Conservation (phyloP, 2,113 vertebrate species). For the Tinamus guttatus region DNA sequence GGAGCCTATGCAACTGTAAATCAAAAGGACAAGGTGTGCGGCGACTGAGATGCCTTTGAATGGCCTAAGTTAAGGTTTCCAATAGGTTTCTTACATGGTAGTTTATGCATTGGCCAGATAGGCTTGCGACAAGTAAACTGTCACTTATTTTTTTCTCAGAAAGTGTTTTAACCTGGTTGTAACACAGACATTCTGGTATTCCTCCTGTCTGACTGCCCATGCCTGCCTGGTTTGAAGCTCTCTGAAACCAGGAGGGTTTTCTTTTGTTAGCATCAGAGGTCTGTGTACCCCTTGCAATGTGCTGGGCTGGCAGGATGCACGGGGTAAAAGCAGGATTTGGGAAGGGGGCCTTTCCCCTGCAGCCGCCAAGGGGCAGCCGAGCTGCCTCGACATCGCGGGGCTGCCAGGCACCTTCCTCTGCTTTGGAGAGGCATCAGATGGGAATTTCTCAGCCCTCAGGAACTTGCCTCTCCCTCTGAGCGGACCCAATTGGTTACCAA, state of each 20-base stretch:
- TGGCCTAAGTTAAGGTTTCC: background rate
- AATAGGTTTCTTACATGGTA: background rate
- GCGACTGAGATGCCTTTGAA: background rate
- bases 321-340: background rate
- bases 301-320: background rate
- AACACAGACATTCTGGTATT: background rate
- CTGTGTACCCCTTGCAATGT: rapidly evolving
- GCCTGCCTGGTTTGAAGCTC: background rate
- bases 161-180: background rate
- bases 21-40: background rate
- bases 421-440: background rate
- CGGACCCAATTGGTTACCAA: background rate
- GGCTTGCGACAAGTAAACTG: background rate
- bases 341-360: background rate
- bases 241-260: background rate
- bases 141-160: background rate
- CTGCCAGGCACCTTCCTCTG: background rate
- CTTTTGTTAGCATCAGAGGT: background rate
- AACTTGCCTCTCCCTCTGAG: background rate
- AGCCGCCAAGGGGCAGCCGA: background rate
- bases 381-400: background rate
- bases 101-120: background rate
- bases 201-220: background rate
- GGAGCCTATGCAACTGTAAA: constrained; percentile 1
- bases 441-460: background rate